Evolutionary conservation across 2,113 vertebrate species (phyloP).

Genomic region (Notechis scutatus): DNA sequence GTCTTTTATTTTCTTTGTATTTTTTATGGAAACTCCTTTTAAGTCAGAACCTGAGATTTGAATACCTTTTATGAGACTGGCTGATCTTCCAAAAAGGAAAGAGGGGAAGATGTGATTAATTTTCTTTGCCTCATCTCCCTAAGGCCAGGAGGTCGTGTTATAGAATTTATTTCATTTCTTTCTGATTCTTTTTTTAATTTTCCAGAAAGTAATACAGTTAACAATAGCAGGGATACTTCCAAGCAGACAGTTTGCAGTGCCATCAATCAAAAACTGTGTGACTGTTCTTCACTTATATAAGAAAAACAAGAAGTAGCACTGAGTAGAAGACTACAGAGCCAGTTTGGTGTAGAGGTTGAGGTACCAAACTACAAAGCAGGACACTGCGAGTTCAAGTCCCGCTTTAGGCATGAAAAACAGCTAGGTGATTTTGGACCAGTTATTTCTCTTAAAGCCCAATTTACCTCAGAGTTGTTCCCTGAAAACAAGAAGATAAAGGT

Average conservation of each 20-base stretch:
- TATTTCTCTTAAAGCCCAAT: no score
- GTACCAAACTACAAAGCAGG: not conserved
- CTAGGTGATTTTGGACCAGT: not conserved
- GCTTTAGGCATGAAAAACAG: not conserved
- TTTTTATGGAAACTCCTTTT: not conserved
- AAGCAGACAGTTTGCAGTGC: not conserved
- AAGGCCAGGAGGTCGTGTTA: not conserved
- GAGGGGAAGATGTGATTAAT: not conserved
- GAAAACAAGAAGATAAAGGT: no score
- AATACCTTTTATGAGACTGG: not conserved
- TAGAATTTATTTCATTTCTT: not conserved
- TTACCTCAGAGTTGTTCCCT: no score
- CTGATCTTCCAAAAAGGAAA: not conserved
- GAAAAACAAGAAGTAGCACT: not conserved
- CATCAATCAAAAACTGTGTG: not conserved
- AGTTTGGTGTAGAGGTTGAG: not conserved
- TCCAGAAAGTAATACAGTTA: not conserved
- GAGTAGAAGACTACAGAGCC: not conserved
- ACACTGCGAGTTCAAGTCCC: not conserved
- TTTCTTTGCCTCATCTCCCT: not conserved
- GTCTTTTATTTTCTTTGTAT: not conserved
- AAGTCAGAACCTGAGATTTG: not conserved
- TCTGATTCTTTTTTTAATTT: not conserved
- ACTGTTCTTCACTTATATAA: not conserved
- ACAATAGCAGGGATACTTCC: not conserved